A percentile compares a stretch with the other conserved stretches of the same genome.
Conservation (phyloP, 2,888 invertebrate species). For the Drosophila vallismaia region DNA sequence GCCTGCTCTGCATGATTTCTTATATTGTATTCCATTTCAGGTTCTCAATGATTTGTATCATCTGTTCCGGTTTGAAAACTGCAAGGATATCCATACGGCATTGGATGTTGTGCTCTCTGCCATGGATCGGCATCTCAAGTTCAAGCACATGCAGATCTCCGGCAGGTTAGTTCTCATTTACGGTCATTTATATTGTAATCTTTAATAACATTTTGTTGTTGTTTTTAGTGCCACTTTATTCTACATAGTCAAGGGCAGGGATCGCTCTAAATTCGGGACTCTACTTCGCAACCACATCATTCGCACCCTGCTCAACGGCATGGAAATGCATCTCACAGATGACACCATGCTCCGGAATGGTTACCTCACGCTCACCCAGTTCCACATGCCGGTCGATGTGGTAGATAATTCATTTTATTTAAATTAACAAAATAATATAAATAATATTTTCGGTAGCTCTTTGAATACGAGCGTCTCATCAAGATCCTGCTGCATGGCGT, state of each 20-base stretch:
- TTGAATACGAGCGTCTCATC: constrained; percentile 94
- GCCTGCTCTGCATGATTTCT: neutral
- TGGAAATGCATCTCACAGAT: constrained; percentile 93
- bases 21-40: constrained; percentile 77
- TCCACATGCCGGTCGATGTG: constrained; percentile 97
- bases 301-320: constrained; percentile 92
- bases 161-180: constrained; percentile 87
- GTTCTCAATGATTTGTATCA: constrained; percentile 96
- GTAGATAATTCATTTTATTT: constrained; percentile 83
- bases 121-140: constrained; percentile 93
- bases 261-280: constrained; percentile 89
- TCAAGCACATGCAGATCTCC: constrained; percentile 96
- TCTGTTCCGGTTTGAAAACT: constrained; percentile 92
- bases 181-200: neutral
- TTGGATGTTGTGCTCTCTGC: constrained; percentile 93
- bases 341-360: constrained; percentile 98
- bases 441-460: constrained; percentile 87
- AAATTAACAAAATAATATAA: neutral
- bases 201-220: no score
- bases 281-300: constrained; percentile 92
- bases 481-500: constrained; percentile 92
- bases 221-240: constrained; percentile 93
- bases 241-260: constrained; percentile 96
- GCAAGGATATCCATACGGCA: constrained; percentile 90
- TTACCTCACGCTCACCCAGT: constrained; percentile 96